Evolutionary conservation across 2,888 invertebrate genomes (phyloP).

Genomic region (Habrosyne pyritoides): DNA sequence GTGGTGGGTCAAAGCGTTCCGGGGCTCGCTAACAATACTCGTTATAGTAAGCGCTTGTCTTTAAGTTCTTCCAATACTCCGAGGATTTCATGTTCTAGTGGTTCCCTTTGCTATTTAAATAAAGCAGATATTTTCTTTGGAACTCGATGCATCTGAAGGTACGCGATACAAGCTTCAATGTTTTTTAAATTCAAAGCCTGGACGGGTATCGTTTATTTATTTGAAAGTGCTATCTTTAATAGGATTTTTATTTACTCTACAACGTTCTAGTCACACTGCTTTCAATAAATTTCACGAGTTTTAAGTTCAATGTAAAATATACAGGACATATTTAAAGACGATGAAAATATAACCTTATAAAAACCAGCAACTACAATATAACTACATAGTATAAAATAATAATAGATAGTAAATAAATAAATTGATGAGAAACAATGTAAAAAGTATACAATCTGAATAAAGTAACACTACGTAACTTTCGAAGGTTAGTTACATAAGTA

Average conservation of each 20-base stretch:
- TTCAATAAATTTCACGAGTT: no score
- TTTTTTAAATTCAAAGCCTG: not conserved
- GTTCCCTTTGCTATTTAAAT: slow-evolving; percentile 57
- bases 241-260: not conserved
- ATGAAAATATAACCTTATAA: no score
- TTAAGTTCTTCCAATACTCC: slow-evolving; percentile 46
- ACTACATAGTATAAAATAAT: not conserved
- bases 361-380: no score
- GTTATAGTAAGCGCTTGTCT: slow-evolving; percentile 52
- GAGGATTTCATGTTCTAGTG: slow-evolving; percentile 49
- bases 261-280: no score
- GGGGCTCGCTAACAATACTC: slow-evolving; percentile 55
- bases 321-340: no score
- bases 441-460: no score
- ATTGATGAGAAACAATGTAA: no score
- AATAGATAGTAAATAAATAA: not conserved
- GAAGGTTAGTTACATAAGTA: no score
- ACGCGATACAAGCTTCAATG: not conserved
- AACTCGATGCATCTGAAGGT: slow-evolving; percentile 5
- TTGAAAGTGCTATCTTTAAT: not conserved
- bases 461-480: no score
- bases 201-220: not conserved
- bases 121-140: slow-evolving; percentile 46
- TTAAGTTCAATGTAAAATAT: no score
- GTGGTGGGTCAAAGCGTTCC: slow-evolving; percentile 67